Conservation (phyloP, 2,797 vertebrate genomes). For the Crenichthys baileyi region DNA sequence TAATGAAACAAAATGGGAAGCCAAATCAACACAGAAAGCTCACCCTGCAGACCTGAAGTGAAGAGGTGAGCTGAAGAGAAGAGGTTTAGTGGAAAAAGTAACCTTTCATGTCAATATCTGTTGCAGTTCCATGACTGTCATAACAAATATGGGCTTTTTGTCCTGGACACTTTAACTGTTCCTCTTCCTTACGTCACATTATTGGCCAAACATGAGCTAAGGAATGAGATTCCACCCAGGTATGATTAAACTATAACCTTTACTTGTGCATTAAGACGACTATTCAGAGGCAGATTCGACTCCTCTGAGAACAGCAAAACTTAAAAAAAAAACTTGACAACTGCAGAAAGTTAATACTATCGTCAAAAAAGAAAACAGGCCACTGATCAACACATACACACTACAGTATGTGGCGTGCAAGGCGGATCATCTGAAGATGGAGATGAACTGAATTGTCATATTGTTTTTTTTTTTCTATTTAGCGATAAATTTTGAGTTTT, state of each 20-base stretch:
- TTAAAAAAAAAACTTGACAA: constrained; percentile 41
- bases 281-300: constrained; percentile 61
- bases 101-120: neutral
- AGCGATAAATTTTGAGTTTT: constrained; percentile 54
- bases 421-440: constrained; percentile 62
- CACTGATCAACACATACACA: constrained; percentile 41
- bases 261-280: neutral
- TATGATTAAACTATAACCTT: constrained; percentile 48
- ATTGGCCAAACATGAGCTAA: neutral
- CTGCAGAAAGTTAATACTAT: constrained; percentile 60
- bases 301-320: constrained; percentile 39
- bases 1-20: neutral
- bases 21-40: neutral
- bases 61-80: neutral
- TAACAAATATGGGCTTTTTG: neutral
- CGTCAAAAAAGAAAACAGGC: constrained; percentile 59
- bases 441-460: constrained; percentile 59
- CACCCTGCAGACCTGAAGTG: neutral
- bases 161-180: neutral
- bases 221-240: neutral
- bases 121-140: neutral
- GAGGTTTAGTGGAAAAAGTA: too few species aligned
- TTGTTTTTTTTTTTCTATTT: constrained; percentile 31
- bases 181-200: neutral
- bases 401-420: constrained; percentile 14